Base-by-base conservation (phyloP, 1,140 invertebrate species). In the Drosophila equinoxialis region DNA sequence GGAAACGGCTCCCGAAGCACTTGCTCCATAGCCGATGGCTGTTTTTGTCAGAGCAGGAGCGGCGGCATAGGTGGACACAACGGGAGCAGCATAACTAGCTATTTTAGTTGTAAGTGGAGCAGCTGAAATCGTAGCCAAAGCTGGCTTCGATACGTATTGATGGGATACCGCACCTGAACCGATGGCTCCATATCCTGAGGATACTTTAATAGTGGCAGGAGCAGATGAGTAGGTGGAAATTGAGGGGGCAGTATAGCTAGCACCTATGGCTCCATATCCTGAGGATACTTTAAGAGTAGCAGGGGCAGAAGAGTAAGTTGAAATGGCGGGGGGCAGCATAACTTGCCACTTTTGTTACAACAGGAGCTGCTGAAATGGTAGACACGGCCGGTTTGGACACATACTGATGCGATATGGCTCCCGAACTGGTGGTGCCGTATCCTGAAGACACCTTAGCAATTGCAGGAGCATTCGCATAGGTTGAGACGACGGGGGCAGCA, bases 101-200 rank as follows among this genome's bases (percentile, higher is more conserved):
- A 90, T 66, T 65, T 87, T 84, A 0, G 81, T 65, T 3, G 87
- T 65, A 1, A 74, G 68, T 17, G 81, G 45, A 45, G 72, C 72
- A 30, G 72, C 73, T 3, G 73, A 54, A 26, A 76, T 65, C 4
- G 77, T 63, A 2, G 75, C 68, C 3, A 74, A 8, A 3, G 79
- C 74, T 0, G 77, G 89, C 26, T 86, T 87, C 0, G 83, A 87
- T 6, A 90, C 68, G 26, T 85, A 82, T 39, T 83, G 81, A 63
- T 85, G 74, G 7, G 86, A 86, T 10, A 79, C 26, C 0, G 85
- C 79, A 10, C 81, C 82, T 5, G 67, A 69, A 6, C 45, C 60
- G 20, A 64, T 70, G 2, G 59, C 41, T n/a, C 60, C 81, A 26
- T 78, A 78, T 33, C 71, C 51, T 20, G 77, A 67, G 58, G 76